phyloP scores from a whole-genome alignment of 2,888 invertebrate genomes.

The Morpho helenor region DNA sequence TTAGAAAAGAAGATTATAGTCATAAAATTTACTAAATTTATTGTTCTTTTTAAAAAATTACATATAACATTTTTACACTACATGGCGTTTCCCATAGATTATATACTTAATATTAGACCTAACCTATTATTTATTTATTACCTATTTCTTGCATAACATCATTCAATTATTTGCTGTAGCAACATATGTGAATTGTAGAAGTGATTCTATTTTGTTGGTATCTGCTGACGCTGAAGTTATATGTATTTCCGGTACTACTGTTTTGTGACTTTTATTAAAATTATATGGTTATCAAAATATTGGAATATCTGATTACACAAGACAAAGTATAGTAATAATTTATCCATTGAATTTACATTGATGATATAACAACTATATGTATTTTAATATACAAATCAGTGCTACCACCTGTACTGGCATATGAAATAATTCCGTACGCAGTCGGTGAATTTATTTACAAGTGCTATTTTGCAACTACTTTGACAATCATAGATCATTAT shows the following conservation, averaged over 20 bases:
- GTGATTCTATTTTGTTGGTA: conserved; percentile 47
- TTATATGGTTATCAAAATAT: no score
- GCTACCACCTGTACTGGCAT: conserved; percentile 50
- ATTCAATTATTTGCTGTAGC: conserved; percentile 30
- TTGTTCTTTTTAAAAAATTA: no score
- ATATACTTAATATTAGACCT: no score
- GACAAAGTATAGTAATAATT: no score
- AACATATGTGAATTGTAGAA: conserved; percentile 29
- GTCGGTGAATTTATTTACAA: conserved; percentile 76
- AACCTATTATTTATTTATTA: not conserved
- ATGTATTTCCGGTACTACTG: conserved; percentile 43
- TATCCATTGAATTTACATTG: not conserved
- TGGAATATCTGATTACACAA: no score
- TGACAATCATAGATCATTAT: conserved; percentile 57
- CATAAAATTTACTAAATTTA: no score
- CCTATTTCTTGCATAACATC: not conserved
- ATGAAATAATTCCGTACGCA: conserved; percentile 71
- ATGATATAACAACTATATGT: not conserved
- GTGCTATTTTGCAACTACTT: conserved; percentile 71
- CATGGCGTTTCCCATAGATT: no score
- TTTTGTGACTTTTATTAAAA: conserved; percentile 28
- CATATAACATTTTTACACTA: no score
- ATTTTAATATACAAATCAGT: conserved; percentile 37
- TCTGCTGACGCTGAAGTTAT: conserved; percentile 67
- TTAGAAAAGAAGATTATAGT: no score